Base-by-base conservation (phyloP, 2,888 invertebrate genomes). In the Drosophila subsilvestris region DNA sequence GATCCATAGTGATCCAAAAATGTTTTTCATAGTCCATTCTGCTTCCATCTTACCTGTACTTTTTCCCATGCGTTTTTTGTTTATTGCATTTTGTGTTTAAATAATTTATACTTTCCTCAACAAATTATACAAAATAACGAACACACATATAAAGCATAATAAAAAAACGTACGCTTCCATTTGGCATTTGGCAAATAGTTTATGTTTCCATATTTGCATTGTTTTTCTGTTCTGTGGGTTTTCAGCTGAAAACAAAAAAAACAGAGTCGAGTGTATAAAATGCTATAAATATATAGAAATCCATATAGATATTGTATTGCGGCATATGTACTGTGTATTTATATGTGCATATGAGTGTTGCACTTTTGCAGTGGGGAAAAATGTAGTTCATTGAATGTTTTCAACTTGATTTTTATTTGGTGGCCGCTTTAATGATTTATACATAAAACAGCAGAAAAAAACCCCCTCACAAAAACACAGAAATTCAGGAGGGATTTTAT, bases 311-410 rank as follows among this genome's bases (percentile, higher is more conserved):
- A 56, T 58, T n/a, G 14, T 37, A 12, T 7, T 14, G 37, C 6
- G 44, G 75, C 63, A 70, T 73, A 56, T 74, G 75, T 63, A 63
- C 65, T 25, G 37, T 45, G 22, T 53, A 18, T 75, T 56, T 80
- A 65, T 66, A 68, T 60, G 12, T 29, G 27, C 0, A 25, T 45
- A 22, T 2, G 10, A 43, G 27, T 43, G 25, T 59, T 76, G 63
- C 69, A 84, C 89, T 82, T 78, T 73, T n/a, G 67, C 63, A 67
- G 67, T 60, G 57, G 68, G 68, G 60, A 60, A 67, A 87, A 83
- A 83, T 88, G 83, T 86, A 86, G 85, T 86, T 86, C 89, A 86
- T 89, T 86, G 89, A 86, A 86, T 86, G 84, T 83, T 86, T 86
- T 88, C 87, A 78, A 84, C 87, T 86, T 88, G 89, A 89, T 86